These are phyloP conservation scores for Sialia sialis DNA, from an alignment of 2,113 vertebrate species.

Conservation along the genomic window DNA sequence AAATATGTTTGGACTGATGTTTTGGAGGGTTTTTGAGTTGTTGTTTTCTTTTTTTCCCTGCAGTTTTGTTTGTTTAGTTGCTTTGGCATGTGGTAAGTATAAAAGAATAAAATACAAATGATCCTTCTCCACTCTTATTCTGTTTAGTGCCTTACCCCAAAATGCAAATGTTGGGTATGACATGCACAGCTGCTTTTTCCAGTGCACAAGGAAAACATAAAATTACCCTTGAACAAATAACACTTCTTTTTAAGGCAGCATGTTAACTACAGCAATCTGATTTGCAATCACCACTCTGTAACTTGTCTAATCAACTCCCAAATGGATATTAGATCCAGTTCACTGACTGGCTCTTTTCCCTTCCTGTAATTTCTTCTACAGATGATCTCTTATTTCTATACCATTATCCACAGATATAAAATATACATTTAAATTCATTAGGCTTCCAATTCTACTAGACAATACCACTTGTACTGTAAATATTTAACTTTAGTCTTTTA, in stretches of 20 bases:
- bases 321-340: neutral
- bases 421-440: neutral
- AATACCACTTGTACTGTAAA: neutral
- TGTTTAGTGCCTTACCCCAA: neutral
- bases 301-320: neutral
- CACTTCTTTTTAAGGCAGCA: neutral
- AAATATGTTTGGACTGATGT: fast-evolving
- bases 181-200: neutral
- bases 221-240: neutral
- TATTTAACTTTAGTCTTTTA: neutral
- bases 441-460: neutral
- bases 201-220: neutral
- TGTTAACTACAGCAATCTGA: neutral
- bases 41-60: neutral
- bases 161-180: neutral
- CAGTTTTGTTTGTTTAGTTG: neutral
- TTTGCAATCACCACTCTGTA: neutral
- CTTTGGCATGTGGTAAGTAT: neutral
- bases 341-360: neutral
- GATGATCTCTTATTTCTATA: neutral
- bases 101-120: neutral
- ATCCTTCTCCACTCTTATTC: neutral
- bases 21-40: fast-evolving
- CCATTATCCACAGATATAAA: neutral
- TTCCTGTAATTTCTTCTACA: neutral